A percentile compares a stretch with the other conserved stretches of the same genome.
phyloP scores from a whole-genome alignment of 2,797 vertebrate species.

The Girardinus metallicus region DNA sequence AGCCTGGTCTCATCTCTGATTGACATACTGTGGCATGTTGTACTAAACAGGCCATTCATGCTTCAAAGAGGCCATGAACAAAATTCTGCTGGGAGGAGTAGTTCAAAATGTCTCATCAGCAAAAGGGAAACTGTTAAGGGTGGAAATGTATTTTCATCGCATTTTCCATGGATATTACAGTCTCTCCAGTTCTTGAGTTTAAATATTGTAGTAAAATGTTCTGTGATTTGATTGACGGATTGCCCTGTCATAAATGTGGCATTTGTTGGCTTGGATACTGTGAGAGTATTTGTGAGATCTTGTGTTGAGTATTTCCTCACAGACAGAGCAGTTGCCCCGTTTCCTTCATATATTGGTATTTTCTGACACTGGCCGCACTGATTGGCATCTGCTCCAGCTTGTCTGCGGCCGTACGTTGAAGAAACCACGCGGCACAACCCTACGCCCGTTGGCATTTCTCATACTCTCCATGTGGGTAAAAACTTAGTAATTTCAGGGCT shows the following conservation, averaged over 20 bases:
- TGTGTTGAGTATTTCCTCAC: slow-evolving; percentile 58
- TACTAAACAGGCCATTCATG: not conserved
- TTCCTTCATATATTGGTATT: slow-evolving; percentile 58
- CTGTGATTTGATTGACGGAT: not conserved
- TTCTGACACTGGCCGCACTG: slow-evolving; percentile 59
- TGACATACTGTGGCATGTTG: not conserved
- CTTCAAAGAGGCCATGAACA: not conserved
- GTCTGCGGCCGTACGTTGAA: slow-evolving; percentile 74
- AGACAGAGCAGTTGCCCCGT: slow-evolving; percentile 71
- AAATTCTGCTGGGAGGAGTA: not conserved
- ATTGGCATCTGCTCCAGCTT: slow-evolving; percentile 69
- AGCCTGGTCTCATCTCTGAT: not conserved
- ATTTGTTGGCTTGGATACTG: slow-evolving; percentile 32
- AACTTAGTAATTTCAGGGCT: slow-evolving; percentile 80
- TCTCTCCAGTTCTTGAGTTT: not conserved
- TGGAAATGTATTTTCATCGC: not conserved
- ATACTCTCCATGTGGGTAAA: slow-evolving; percentile 80
- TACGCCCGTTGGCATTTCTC: slow-evolving; percentile 75
- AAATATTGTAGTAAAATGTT: not conserved
- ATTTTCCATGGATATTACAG: not conserved
- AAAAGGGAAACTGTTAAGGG: not conserved
- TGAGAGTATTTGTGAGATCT: slow-evolving; percentile 25
- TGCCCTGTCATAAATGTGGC: not conserved
- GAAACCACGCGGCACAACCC: slow-evolving; percentile 72
- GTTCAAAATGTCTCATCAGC: not conserved